Evolutionary conservation across 2,113 vertebrate species (phyloP).

Genomic region (Silurus meridionalis): DNA sequence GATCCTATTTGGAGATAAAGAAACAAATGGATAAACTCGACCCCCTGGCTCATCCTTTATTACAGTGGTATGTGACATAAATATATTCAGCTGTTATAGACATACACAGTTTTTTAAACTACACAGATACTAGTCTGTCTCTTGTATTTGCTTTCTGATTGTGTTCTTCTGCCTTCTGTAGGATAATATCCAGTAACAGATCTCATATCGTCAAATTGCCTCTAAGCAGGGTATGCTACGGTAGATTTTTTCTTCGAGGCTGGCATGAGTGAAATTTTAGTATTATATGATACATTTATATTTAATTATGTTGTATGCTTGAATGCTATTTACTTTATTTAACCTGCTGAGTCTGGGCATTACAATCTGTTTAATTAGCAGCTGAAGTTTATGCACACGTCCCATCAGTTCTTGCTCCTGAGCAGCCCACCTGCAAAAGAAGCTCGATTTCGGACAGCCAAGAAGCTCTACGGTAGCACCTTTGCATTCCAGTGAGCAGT

Average conservation of each 20-base stretch:
- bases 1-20: slow-evolving; percentile 98
- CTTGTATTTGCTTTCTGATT: background rate
- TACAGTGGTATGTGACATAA: slow-evolving; percentile 84
- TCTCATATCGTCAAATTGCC: slow-evolving; percentile 99
- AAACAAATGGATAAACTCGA: slow-evolving; percentile 99
- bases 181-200: slow-evolving; percentile 99
- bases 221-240: slow-evolving; percentile 90
- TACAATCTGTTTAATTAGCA: slow-evolving; percentile 78
- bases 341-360: background rate
- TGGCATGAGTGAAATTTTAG: background rate
- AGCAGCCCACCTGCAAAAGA: slow-evolving; percentile 98
- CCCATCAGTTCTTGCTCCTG: slow-evolving; percentile 98
- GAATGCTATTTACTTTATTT: background rate
- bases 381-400: slow-evolving; percentile 99
- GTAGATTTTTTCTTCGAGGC: background rate
- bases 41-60: slow-evolving; percentile 90
- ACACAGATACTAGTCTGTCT: background rate
- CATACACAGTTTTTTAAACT: background rate
- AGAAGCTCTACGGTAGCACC: slow-evolving; percentile 98
- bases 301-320: background rate
- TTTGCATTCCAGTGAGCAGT: slow-evolving; percentile 96
- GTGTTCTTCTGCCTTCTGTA: slow-evolving; percentile 61
- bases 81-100: background rate
- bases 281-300: background rate
- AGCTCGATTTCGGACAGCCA: slow-evolving; percentile 96